Percentiles rank a stretch among this genome's conserved stretches.
phyloP scores from a whole-genome alignment of 92 coral and sea anemone genomes.

The Palythoa grandiflora region DNA sequence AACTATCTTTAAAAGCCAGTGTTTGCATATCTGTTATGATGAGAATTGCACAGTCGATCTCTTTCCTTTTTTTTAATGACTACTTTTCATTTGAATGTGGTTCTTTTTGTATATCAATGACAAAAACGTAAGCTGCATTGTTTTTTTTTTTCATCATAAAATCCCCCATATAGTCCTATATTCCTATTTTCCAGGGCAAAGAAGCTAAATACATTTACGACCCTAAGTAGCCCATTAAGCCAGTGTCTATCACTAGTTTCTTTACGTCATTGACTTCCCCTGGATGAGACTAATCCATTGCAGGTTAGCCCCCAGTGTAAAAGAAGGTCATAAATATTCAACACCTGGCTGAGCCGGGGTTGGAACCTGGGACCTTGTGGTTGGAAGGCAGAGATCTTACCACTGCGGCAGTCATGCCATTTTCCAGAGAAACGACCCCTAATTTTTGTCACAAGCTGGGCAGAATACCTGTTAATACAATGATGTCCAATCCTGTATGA shows the following conservation, averaged over 20 bases:
- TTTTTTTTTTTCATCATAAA: not conserved
- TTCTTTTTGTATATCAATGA: not conserved
- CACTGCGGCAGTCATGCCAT: too few relatives aligned
- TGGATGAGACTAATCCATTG: constrained; percentile 2
- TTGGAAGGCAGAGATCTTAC: too few relatives aligned
- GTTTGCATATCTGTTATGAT: too few relatives aligned
- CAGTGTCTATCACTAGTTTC: not conserved
- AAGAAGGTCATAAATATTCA: not conserved
- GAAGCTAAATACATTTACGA: not conserved
- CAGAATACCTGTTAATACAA: not conserved
- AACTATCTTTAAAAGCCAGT: too few relatives aligned
- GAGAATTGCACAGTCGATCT: too few relatives aligned
- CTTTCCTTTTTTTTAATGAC: too few relatives aligned
- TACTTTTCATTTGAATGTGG: too few relatives aligned
- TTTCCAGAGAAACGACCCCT: too few relatives aligned
- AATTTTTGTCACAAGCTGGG: too few relatives aligned
- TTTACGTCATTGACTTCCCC: not conserved
- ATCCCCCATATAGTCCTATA: not conserved
- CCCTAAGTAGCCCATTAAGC: constrained; percentile 1
- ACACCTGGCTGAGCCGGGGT: too few relatives aligned
- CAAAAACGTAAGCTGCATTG: not conserved
- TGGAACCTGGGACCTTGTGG: too few relatives aligned
- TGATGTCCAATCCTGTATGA: not conserved
- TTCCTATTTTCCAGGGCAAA: not conserved
- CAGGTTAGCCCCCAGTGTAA: not conserved